Base-by-base conservation (phyloP, 2,113 vertebrate genomes). In the Siphamia tubifer region DNA sequence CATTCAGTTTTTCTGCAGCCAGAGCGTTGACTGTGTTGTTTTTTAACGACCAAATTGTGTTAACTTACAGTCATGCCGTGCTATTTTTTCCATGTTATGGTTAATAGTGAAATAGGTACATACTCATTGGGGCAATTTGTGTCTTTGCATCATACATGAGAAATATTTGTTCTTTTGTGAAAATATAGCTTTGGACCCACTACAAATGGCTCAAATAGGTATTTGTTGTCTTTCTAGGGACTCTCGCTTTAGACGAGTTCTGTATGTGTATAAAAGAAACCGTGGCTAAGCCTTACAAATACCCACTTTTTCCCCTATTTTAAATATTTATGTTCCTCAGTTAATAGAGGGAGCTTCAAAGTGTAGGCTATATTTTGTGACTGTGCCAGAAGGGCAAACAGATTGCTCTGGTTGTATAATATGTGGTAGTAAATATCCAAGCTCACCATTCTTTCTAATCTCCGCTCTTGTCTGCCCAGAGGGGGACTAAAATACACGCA, bases 261-360 rank as follows among this genome's bases (percentile, higher is more conserved):
- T 38, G 49, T 55, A 30, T 65, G 48, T 53, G 38, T 51, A 47
- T 54, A 24, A 13, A 32, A 39, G n/a, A 34, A 54, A 7, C n/a
- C n/a, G 56, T 16, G 57, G 19, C 17, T 36, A 31, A 25, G 61
- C 51, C 36, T 17, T 16, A 36, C 44, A 42, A 61, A 43, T 35
- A 12, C n/a, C n/a, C n/a, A 45, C 66, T 19, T 68, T 42, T 40
- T 45, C 53, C 16, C 30, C 51, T 48, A 60, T 53, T 68, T 77
- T 35, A 52, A 72, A 80, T 73, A 69, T 71, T 53, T 17, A 77
- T 73, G 62, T 51, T 35, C 51, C 55, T 35, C 63, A 67, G 68
- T 69, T 81, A 73, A 60, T 55, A 57, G 75, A 49, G 39, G 39
- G 58, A 61, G 25, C 68, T 77, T 69, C 52, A 68, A 66, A 63